Percentiles rank a stretch among this genome's conserved stretches.
These are phyloP conservation scores for Stomorhina lunata DNA, from an alignment of 2,888 invertebrate species.

Conservation along the genomic window DNA sequence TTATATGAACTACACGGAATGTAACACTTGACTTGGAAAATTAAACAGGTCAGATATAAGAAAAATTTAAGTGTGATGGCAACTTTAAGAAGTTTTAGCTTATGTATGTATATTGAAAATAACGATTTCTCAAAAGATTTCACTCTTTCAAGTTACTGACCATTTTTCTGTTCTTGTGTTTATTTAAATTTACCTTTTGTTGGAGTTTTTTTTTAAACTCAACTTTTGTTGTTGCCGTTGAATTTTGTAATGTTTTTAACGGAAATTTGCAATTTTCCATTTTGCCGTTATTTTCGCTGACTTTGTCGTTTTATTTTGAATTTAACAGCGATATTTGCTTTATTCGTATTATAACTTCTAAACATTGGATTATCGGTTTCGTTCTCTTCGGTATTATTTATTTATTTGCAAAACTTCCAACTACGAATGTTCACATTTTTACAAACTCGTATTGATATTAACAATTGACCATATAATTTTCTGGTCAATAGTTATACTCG, in stretches of 20 bases:
- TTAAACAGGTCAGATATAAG: too few relatives aligned
- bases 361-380: too few relatives aligned
- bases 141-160: neutral
- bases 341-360: too few relatives aligned
- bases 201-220: conserved; percentile 21
- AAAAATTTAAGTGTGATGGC: too few relatives aligned
- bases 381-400: too few relatives aligned
- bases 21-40: too few relatives aligned
- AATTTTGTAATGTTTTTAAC: conserved; percentile 58
- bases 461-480: conserved; percentile 38
- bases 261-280: conserved; percentile 65
- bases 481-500: conserved; percentile 59
- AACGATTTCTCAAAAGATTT: neutral
- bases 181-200: conserved; percentile 52
- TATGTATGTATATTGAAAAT: too few relatives aligned
- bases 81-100: too few relatives aligned
- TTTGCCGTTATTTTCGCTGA: conserved; percentile 56
- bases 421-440: too few relatives aligned
- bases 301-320: conserved; percentile 35
- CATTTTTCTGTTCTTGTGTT: conserved; percentile 27
- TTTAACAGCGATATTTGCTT: conserved; percentile 27
- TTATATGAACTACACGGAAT: too few relatives aligned
- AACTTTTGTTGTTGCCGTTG: conserved; percentile 26
- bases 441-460: too few relatives aligned
- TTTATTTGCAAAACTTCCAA: too few relatives aligned